Percentiles rank a stretch among this genome's conserved stretches.
Evolutionary conservation across 92 coral and sea anemone genomes (phyloP).

Genomic region (Porites rus): DNA sequence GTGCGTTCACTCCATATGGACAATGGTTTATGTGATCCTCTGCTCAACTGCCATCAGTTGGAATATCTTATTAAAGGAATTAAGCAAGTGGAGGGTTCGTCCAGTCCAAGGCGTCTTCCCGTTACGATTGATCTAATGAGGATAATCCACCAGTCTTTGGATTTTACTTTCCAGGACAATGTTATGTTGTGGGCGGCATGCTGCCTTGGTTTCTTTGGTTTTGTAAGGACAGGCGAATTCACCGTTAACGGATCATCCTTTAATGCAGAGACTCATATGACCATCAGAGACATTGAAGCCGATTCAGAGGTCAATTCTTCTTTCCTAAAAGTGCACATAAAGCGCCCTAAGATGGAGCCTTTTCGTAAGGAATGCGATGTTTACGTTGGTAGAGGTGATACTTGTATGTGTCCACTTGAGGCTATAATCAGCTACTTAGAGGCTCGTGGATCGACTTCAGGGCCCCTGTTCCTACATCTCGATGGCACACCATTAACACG

Average conservation of each 20-base stretch:
- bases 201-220: slow-evolving; percentile 69
- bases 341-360: slow-evolving; percentile 59
- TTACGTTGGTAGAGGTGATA: slow-evolving; percentile 46
- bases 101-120: slow-evolving; percentile 53
- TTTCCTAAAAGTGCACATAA: slow-evolving; percentile 34
- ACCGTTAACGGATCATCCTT: slow-evolving; percentile 50
- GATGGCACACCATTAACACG: slow-evolving; percentile 62
- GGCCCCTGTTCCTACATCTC: slow-evolving; percentile 54
- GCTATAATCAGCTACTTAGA: slow-evolving; percentile 46
- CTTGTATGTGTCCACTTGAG: slow-evolving; percentile 43
- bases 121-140: slow-evolving; percentile 44
- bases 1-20: slow-evolving; percentile 63
- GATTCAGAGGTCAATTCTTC: not conserved
- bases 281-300: slow-evolving; percentile 32
- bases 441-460: slow-evolving; percentile 20
- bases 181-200: slow-evolving; percentile 69
- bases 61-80: slow-evolving; percentile 61
- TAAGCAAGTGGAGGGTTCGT: slow-evolving; percentile 58
- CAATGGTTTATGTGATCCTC: slow-evolving; percentile 54
- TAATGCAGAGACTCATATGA: slow-evolving; percentile 46
- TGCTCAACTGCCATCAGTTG: slow-evolving; percentile 47
- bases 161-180: slow-evolving; percentile 29
- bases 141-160: slow-evolving; percentile 18
- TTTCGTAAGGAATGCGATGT: slow-evolving; percentile 63
- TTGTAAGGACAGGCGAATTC: slow-evolving; percentile 60